Percentiles rank a stretch among this genome's conserved stretches.
Evolutionary conservation across 2,113 vertebrate species (phyloP).

Genomic region (Theropithecus gelada): DNA sequence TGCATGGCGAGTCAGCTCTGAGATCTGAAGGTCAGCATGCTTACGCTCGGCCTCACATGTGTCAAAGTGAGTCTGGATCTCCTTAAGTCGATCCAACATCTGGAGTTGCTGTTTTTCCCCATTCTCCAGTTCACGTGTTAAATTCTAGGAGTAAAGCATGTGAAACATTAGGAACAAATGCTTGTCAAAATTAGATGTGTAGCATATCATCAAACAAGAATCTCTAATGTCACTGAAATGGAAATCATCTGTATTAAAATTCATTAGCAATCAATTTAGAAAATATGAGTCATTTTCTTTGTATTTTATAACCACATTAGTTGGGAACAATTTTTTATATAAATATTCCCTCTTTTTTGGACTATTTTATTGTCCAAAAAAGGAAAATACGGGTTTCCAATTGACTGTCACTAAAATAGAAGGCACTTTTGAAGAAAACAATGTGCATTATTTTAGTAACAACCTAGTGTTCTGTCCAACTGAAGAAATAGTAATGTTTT

Average conservation of each 20-base stretch:
- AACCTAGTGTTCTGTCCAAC: neutral
- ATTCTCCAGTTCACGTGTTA: constrained; percentile 89
- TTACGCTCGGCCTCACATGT: constrained; percentile 83
- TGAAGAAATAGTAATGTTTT: constrained; percentile 33
- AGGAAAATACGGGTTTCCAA: neutral
- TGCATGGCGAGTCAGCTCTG: constrained; percentile 83
- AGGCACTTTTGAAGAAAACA: neutral
- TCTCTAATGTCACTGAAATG: neutral
- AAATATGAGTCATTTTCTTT: neutral
- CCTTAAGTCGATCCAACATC: constrained; percentile 92
- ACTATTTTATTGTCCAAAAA: neutral
- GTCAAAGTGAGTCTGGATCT: constrained; percentile 89
- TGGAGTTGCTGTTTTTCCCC: constrained; percentile 91
- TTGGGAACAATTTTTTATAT: neutral
- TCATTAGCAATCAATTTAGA: neutral
- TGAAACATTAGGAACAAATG: neutral
- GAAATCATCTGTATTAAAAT: neutral
- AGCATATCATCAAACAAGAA: neutral
- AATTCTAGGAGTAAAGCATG: constrained; percentile 78
- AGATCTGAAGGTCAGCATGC: constrained; percentile 78
- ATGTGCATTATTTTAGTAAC: neutral
- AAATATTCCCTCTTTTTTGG: constrained; percentile 26
- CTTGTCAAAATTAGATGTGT: neutral
- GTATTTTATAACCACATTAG: constrained; percentile 30
- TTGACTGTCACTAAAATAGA: constrained; percentile 13